Evolutionary conservation across 1,140 invertebrate genomes (phyloP).

Genomic region (Trachymyrmex cornetzi): DNA sequence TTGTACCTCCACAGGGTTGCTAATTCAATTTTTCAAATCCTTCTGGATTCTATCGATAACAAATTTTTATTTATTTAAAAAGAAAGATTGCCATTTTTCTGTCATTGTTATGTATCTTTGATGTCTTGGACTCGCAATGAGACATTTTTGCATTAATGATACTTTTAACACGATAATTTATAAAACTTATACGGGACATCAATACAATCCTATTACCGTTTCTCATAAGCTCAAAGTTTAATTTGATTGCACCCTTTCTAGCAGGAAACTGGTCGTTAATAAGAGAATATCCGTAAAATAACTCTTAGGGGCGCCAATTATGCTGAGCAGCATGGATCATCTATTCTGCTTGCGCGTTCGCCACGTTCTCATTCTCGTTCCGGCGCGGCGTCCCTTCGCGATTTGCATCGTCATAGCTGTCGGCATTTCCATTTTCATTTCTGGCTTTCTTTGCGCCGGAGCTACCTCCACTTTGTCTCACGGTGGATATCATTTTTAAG

Average conservation of each 20-base stretch:
- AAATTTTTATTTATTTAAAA: conserved; percentile 3
- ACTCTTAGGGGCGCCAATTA: conserved; percentile 44
- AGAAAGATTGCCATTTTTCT: background rate
- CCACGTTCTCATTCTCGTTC: conserved; percentile 46
- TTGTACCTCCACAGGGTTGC: background rate
- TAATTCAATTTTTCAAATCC: conserved; percentile 10
- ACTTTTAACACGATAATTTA: background rate
- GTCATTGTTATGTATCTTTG: background rate
- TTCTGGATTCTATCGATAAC: background rate
- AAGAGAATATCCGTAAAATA: conserved; percentile 10
- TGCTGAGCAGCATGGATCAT: conserved; percentile 52
- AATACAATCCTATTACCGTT: background rate
- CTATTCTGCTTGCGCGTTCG: conserved; percentile 43
- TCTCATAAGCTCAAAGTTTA: background rate
- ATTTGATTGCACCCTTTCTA: conserved; percentile 5
- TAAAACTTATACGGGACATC: background rate
- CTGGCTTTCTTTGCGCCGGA: conserved; percentile 57
- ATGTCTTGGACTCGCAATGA: background rate
- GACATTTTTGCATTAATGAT: background rate
- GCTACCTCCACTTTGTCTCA: conserved; percentile 58
- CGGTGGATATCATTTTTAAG: conserved; percentile 62
- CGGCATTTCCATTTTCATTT: conserved; percentile 65
- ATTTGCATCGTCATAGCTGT: conserved; percentile 61
- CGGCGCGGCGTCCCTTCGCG: conserved; percentile 29
- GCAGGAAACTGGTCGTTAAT: background rate